These are phyloP conservation scores for Clepsis dumicolana DNA, from an alignment of 2,888 invertebrate species.

Conservation along the genomic window DNA sequence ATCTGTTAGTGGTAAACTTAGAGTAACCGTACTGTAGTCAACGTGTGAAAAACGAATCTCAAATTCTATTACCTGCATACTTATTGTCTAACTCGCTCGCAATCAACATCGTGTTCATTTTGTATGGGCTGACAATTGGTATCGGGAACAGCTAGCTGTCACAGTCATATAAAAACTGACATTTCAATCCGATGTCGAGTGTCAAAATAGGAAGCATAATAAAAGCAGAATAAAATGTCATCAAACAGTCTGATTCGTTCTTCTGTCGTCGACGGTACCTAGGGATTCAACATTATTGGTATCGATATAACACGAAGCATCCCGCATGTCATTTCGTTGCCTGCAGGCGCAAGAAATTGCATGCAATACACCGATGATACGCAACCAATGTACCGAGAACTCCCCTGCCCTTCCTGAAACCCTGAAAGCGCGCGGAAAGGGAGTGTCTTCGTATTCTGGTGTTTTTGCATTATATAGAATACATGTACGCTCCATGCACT, in stretches of 20 bases:
- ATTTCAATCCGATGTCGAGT: too few relatives aligned
- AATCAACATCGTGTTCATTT: too few relatives aligned
- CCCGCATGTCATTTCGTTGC: conserved; percentile 77
- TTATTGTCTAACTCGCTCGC: too few relatives aligned
- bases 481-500: conserved; percentile 64
- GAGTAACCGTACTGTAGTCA: too few relatives aligned
- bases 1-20: too few relatives aligned
- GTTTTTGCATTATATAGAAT: conserved; percentile 50
- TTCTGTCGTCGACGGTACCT: conserved; percentile 56
- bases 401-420: conserved; percentile 43
- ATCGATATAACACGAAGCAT: conserved; percentile 71
- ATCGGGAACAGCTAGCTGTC: too few relatives aligned
- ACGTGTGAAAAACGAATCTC: too few relatives aligned
- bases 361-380: conserved; percentile 72
- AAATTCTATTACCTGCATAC: too few relatives aligned
- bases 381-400: conserved; percentile 57
- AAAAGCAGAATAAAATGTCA: conserved; percentile 12
- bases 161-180: too few relatives aligned
- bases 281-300: conserved; percentile 67
- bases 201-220: too few relatives aligned
- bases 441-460: conserved; percentile 60
- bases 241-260: conserved; percentile 24
- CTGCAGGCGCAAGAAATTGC: conserved; percentile 81
- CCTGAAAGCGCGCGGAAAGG: conserved; percentile 41
- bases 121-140: too few relatives aligned